These are phyloP conservation scores for Chamaetylas fuelleborni DNA, from an alignment of 2,113 vertebrate genomes.

Conservation along the genomic window DNA sequence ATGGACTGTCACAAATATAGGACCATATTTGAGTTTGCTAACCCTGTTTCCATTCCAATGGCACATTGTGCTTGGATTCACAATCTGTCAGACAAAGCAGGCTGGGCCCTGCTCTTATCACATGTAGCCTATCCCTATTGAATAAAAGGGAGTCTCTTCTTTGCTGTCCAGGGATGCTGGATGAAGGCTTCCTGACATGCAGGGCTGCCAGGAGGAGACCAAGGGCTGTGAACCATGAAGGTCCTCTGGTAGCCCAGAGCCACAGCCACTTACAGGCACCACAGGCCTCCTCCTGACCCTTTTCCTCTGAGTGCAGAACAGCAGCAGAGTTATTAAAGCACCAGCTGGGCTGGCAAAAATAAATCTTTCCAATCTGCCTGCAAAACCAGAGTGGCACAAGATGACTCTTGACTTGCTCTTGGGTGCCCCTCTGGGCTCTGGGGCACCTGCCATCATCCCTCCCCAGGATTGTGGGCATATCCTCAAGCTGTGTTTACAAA, in stretches of 20 bases:
- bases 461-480: neutral
- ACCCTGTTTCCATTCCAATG: neutral
- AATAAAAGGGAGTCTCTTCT: neutral
- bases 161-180: neutral
- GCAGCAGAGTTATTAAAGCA: neutral
- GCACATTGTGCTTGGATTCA: neutral
- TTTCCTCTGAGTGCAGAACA: neutral
- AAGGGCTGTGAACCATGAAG: neutral
- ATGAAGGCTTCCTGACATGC: neutral
- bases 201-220: neutral
- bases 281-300: neutral
- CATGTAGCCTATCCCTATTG: neutral
- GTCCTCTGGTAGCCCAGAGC: neutral
- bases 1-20: neutral
- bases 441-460: conserved; percentile 15
- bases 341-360: conserved; percentile 26
- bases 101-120: neutral
- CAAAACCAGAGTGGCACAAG: neutral
- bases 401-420: conserved; percentile 23
- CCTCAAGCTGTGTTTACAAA: conserved; percentile 44
- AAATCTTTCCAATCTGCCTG: conserved; percentile 4
- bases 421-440: neutral
- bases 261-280: neutral
- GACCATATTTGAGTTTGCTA: neutral
- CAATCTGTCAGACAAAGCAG: neutral